Evolutionary conservation across 2,888 invertebrate species (phyloP).

Genomic region (Noctua janthina): DNA sequence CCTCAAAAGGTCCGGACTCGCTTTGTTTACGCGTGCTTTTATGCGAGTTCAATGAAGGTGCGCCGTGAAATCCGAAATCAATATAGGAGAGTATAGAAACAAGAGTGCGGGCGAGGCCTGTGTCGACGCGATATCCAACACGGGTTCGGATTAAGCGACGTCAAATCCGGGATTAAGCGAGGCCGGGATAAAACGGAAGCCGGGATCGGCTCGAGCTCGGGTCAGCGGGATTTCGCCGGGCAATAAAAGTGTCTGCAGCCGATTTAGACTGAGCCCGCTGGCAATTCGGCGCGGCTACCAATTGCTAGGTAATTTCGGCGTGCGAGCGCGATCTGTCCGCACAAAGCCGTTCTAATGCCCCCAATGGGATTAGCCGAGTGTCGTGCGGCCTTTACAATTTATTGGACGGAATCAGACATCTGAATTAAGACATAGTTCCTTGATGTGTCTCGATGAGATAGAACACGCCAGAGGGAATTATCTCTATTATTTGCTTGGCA

Average conservation of each 20-base stretch:
- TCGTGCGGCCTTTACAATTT: conserved; percentile 87
- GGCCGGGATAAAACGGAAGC: conserved; percentile 87
- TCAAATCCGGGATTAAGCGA: conserved; percentile 90
- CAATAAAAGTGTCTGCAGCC: conserved; percentile 91
- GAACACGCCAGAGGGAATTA: conserved; percentile 27
- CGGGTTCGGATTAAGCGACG: conserved; percentile 92
- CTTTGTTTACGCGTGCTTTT: conserved; percentile 78
- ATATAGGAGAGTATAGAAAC: conserved; percentile 81
- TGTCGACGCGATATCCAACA: conserved; percentile 92
- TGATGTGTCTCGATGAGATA: conserved; percentile 51
- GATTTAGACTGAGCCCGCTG: conserved; percentile 89
- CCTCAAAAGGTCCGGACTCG: conserved; percentile 72
- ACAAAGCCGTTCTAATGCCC: conserved; percentile 89
- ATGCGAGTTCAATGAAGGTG: conserved; percentile 75
- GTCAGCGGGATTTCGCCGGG: conserved; percentile 89
- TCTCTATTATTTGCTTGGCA: conserved; percentile 41
- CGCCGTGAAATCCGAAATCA: conserved; percentile 83
- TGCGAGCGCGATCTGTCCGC: conserved; percentile 89
- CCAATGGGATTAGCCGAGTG: conserved; percentile 89
- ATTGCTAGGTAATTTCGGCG: conserved; percentile 90
- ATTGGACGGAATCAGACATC: conserved; percentile 84
- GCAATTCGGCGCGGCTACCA: conserved; percentile 88
- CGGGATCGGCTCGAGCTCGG: conserved; percentile 86
- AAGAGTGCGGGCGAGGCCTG: conserved; percentile 85
- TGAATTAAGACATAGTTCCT: conserved; percentile 76